Percentiles rank a stretch among this genome's conserved stretches.
Evolutionary conservation across 2,888 invertebrate species (phyloP).

Genomic region (Heliconius sara): DNA sequence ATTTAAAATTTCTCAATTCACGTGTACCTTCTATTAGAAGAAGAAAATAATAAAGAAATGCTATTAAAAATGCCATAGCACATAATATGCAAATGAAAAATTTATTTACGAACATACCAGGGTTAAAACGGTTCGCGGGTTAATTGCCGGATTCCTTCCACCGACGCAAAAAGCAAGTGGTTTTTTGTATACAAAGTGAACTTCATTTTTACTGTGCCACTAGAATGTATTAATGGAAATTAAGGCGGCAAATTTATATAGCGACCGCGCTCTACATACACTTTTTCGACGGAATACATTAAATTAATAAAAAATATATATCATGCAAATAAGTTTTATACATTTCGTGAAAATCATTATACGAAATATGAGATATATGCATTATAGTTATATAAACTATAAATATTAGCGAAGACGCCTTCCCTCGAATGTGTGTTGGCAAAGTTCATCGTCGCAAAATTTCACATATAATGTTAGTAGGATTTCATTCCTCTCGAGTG

Average conservation of each 20-base stretch:
- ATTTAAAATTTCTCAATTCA: slow-evolving; percentile 22
- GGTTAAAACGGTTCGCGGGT: slow-evolving; percentile 44
- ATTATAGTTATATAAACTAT: neutral
- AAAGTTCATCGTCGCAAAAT: too few relatives aligned
- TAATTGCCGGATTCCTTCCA: slow-evolving; percentile 48
- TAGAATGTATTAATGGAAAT: slow-evolving; percentile 37
- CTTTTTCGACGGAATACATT: neutral
- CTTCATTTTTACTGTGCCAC: slow-evolving; percentile 34
- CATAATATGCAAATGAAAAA: slow-evolving; percentile 45
- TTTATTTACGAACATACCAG: slow-evolving; percentile 46
- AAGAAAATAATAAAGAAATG: slow-evolving; percentile 21
- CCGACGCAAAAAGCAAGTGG: slow-evolving; percentile 43
- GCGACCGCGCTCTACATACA: slow-evolving; percentile 22
- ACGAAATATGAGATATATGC: neutral
- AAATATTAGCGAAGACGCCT: too few relatives aligned
- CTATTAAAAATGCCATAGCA: slow-evolving; percentile 42
- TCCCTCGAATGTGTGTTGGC: too few relatives aligned
- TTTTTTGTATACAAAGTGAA: slow-evolving; percentile 40
- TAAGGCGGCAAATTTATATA: slow-evolving; percentile 23
- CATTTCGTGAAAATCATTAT: neutral
- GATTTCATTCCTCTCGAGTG: too few relatives aligned
- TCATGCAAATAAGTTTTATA: neutral
- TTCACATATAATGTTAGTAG: too few relatives aligned
- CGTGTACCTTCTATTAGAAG: slow-evolving; percentile 22
- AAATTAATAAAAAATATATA: slow-evolving; percentile 2